Conservation (phyloP, 2,888 invertebrate genomes). For the Cantharis rufa region DNA sequence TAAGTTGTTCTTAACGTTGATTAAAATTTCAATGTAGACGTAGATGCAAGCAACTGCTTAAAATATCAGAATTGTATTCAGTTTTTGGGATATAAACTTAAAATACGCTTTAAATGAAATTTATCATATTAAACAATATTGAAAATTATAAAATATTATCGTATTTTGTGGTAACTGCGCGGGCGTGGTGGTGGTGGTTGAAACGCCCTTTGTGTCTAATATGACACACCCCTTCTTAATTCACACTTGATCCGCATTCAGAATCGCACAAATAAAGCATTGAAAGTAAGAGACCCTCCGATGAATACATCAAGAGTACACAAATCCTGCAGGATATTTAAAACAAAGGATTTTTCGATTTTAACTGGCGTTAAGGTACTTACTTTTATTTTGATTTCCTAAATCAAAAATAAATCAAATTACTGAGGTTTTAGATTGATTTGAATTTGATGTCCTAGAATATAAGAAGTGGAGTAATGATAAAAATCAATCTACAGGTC, state of each 20-base stretch:
- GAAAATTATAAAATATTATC: constrained; percentile 32
- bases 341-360: constrained; percentile 50
- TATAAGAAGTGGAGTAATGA: background rate
- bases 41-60: background rate
- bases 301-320: constrained; percentile 46
- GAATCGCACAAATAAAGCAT: constrained; percentile 41
- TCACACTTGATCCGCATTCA: constrained; percentile 50
- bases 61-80: background rate
- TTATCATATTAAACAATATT: constrained; percentile 23
- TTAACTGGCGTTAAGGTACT: background rate
- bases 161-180: constrained; percentile 37
- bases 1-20: background rate
- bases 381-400: background rate
- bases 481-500: background rate
- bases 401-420: background rate
- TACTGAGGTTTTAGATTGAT: background rate
- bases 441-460: background rate
- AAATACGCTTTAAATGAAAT: constrained; percentile 3
- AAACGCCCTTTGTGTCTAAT: constrained; percentile 48
- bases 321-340: constrained; percentile 43
- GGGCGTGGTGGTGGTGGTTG: constrained; percentile 45
- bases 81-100: background rate
- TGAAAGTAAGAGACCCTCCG: constrained; percentile 37
- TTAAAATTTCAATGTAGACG: background rate
- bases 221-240: constrained; percentile 53